phyloP scores from a whole-genome alignment of 2,113 vertebrate species.

The Protobothrops mucrosquamatus region DNA sequence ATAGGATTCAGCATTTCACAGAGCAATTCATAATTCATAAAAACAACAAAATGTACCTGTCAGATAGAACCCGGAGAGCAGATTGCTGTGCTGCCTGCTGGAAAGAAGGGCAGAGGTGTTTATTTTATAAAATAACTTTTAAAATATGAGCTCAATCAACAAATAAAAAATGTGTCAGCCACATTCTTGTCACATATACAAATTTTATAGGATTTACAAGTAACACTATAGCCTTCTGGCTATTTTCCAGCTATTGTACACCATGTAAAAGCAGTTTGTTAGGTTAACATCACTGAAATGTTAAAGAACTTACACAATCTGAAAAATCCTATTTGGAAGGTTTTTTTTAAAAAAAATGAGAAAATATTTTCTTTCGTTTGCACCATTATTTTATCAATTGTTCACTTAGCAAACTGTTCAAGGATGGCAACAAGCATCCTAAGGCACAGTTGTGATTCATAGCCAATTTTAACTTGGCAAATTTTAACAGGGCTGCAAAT shows the following conservation, averaged over 20 bases:
- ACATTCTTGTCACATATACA: constrained; percentile 68
- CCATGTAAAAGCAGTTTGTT: constrained; percentile 43
- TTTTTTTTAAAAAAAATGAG: constrained; percentile 31
- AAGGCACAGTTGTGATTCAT: constrained; percentile 28
- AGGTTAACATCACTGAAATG: constrained; percentile 32
- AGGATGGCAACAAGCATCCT: constrained; percentile 43
- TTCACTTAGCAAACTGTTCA: constrained; percentile 43
- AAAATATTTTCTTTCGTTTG: constrained; percentile 32
- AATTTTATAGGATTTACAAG: constrained; percentile 58
- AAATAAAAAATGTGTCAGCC: constrained; percentile 61
- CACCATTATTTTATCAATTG: constrained; percentile 59
- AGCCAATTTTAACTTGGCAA: constrained; percentile 41
- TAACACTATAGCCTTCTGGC: constrained; percentile 51
- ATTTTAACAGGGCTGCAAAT: constrained; percentile 19
- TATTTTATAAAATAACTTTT: constrained; percentile 78
- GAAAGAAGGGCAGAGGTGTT: constrained; percentile 80
- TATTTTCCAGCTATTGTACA: constrained; percentile 31
- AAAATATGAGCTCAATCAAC: constrained; percentile 74
- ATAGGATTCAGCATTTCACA: constrained; percentile 79
- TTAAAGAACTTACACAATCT: constrained; percentile 32
- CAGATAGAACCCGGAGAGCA: constrained; percentile 74
- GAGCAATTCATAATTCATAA: constrained; percentile 85
- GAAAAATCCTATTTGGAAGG: constrained; percentile 22
- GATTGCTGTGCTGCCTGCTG: constrained; percentile 81
- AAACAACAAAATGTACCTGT: constrained; percentile 86